Conservation (phyloP, 2,797 vertebrate species). For the Premnoplex brunnescens region DNA sequence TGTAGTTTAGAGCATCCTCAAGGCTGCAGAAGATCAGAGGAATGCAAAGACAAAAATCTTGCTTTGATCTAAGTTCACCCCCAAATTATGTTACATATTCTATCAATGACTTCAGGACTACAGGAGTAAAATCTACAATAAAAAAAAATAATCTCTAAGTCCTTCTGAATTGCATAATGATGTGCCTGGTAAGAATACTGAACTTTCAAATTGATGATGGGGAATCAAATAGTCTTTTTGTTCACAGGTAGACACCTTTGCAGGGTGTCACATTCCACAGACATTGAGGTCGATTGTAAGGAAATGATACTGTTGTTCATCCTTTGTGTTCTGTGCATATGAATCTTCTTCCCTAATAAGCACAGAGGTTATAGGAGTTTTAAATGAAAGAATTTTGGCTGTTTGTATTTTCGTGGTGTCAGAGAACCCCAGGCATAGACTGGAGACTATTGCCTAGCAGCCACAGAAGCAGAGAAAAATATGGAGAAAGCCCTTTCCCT, state of each 20-base stretch:
- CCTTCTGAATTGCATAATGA: not conserved
- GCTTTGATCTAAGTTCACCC: not conserved
- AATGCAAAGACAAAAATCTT: constrained; percentile 14
- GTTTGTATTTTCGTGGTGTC: not conserved
- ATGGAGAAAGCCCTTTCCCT: not conserved
- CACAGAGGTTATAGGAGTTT: not conserved
- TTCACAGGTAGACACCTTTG: not conserved
- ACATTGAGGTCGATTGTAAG: accelerated
- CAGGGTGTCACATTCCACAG: not conserved
- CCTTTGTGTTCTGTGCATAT: not conserved
- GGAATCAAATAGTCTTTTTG: not conserved
- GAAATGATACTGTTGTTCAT: not conserved
- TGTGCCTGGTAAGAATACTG: not conserved
- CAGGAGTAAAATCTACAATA: not conserved
- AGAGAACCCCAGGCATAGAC: not conserved
- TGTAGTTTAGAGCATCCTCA: not conserved
- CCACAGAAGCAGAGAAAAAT: not conserved
- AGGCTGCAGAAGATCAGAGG: not conserved
- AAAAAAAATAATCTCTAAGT: not conserved
- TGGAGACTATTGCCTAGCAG: not conserved
- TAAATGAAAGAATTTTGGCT: not conserved
- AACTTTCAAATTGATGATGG: not conserved
- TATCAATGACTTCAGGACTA: not conserved
- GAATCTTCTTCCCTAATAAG: not conserved
- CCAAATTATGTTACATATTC: not conserved